Base-by-base conservation (phyloP, 2,113 vertebrate species). In the Cyprinodon tularosa region DNA sequence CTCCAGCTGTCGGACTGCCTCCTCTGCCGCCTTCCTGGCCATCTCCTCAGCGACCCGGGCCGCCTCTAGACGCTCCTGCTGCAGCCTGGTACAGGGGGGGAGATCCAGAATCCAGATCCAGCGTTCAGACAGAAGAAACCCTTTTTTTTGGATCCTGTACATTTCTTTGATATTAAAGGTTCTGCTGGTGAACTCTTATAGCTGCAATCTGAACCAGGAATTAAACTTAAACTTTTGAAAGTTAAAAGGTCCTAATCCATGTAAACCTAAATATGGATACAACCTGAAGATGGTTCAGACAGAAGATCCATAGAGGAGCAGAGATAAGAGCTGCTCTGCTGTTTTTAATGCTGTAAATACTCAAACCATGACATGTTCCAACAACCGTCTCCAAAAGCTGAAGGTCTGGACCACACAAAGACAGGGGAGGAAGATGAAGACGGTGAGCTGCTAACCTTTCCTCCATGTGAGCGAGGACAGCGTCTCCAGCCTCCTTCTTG, bases 1-100 rank as follows among this genome's bases (percentile, higher is more conserved):
- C 74, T 87, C 89, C 63, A 94, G 85, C 72, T 89, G 89, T 29
- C 91, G 81, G 12, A 93, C 86, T 0, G 92, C 93, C 74, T 90
- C 77, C 78, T 90, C 84, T 0, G 91, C 92, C 1, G 91, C 93
- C 68, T 74, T 90, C 38, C 81, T 79, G 71, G 92, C 92, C 72
- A 89, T 66, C 12, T 91, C 92, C 78, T 94, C 90, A 0, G 90
- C 93, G 0, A 76, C 12, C 0, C 88, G 86, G 1, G 93, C 93
- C 0, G 86, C 93, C 71, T 92, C 92, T 83, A 92, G 78, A 3
- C 65, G 74, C 59, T 92, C 88, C 77, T 76, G 81, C 86, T 88
- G 81, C 61, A 94, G 75, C 20, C 94, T 94, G 82, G 0, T 4
- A 73, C 77, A 68, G 12, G 2, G 3, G 61, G 0, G 0, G 66